A percentile compares a stretch with the other conserved stretches of the same genome.
These are phyloP conservation scores for Leptonema lineaticorne DNA, from an alignment of 1,140 invertebrate genomes.

Conservation along the genomic window DNA sequence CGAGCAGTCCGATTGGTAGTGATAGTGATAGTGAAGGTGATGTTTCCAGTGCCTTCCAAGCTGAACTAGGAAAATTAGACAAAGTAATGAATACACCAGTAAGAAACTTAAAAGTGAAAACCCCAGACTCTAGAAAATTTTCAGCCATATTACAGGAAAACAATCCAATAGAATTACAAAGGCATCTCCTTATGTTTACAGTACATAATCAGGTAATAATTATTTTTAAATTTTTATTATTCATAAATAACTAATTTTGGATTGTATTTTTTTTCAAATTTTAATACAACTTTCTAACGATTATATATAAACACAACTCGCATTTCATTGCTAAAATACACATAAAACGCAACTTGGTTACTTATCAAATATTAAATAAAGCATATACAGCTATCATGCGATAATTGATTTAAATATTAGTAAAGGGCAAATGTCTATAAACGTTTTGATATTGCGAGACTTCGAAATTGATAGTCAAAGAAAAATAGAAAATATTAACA, in stretches of 20 bases:
- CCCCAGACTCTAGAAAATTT: conserved; percentile 69
- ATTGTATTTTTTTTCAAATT: background rate
- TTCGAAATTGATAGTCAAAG: no score
- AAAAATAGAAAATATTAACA: no score
- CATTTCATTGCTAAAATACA: no score
- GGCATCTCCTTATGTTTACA: conserved; percentile 77
- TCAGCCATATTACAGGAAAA: conserved; percentile 78
- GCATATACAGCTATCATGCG: no score
- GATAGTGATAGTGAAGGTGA: conserved; percentile 16
- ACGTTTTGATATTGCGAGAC: no score
- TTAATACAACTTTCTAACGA: background rate
- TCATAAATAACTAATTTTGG: background rate
- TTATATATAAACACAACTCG: no score
- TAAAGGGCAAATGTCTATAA: no score
- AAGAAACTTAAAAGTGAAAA: conserved; percentile 56
- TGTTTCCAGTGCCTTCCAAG: conserved; percentile 22
- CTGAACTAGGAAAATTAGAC: conserved; percentile 55
- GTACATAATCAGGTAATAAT: conserved; percentile 78
- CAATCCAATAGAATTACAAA: conserved; percentile 77
- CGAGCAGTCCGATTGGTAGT: conserved; percentile 24
- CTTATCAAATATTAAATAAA: no score
- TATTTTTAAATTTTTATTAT: conserved; percentile 4
- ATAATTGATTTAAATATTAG: no score
- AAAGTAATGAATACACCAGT: conserved; percentile 56
- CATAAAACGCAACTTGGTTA: no score